A percentile compares a stretch with the other conserved stretches of the same genome.
Evolutionary conservation across 2,113 vertebrate species (phyloP).

Genomic region (Ascaphus truei): DNA sequence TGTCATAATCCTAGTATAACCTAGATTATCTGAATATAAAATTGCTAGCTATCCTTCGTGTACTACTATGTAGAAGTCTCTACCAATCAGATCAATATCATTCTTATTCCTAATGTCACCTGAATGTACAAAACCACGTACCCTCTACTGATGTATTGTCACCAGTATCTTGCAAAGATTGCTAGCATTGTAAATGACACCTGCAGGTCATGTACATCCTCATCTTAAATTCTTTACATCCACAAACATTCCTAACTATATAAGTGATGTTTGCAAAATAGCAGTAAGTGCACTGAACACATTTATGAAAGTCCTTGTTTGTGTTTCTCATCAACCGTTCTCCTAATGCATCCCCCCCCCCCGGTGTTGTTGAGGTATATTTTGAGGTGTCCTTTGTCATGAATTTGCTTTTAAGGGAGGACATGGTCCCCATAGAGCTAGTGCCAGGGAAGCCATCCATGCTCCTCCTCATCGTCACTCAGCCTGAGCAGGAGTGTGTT

Average conservation of each 20-base stretch:
- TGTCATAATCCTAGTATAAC: too few relatives aligned
- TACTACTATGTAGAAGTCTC: background rate
- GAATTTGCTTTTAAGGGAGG: too few relatives aligned
- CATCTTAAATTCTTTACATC: constrained; percentile 16
- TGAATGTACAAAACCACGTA: constrained; percentile 7
- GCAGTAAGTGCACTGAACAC: background rate
- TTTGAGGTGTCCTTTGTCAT: too few relatives aligned
- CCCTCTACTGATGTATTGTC: constrained; percentile 21
- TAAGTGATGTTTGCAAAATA: constrained; percentile 15
- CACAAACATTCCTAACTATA: constrained; percentile 9
- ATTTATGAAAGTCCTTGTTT: constrained; percentile 15
- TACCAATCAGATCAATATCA: background rate
- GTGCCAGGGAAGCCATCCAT: too few relatives aligned
- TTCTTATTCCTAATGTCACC: constrained; percentile 28
- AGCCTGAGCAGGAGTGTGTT: too few relatives aligned
- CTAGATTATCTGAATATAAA: too few relatives aligned
- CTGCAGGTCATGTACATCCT: constrained; percentile 23
- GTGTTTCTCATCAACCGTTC: constrained; percentile 13
- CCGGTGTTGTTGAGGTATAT: too few relatives aligned
- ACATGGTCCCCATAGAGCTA: too few relatives aligned
- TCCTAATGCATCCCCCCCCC: too few relatives aligned
- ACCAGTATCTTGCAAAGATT: constrained; percentile 20
- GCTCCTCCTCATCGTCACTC: too few relatives aligned
- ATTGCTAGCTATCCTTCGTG: background rate
- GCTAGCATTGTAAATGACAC: constrained; percentile 29